A percentile compares a stretch with the other conserved stretches of the same genome.
Conservation (phyloP, 1,140 invertebrate genomes). For the Neodiprion pinetum region DNA sequence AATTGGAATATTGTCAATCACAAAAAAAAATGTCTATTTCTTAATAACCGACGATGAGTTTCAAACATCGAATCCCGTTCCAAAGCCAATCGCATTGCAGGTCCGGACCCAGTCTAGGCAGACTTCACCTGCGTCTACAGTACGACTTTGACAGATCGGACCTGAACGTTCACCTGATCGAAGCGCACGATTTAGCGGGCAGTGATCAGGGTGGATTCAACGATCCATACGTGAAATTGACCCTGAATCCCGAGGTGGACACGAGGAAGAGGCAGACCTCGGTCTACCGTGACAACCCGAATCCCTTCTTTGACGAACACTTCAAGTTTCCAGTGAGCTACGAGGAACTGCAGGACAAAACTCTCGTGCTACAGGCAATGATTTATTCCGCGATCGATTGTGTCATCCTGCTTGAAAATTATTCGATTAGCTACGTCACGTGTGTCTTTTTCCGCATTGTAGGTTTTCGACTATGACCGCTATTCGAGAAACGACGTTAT, state of each 20-base stretch:
- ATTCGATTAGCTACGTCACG: background rate
- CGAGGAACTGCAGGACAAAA: constrained; percentile 79
- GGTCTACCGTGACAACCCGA: constrained; percentile 78
- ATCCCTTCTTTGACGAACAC: constrained; percentile 83
- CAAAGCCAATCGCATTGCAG: constrained; percentile 52
- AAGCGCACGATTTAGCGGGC: constrained; percentile 82
- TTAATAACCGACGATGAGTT: too few relatives aligned
- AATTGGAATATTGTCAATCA: too few relatives aligned
- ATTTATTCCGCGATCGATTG: constrained; percentile 5
- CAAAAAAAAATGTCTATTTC: too few relatives aligned
- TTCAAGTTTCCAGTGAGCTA: constrained; percentile 87
- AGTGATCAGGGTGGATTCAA: constrained; percentile 85
- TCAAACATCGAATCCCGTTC: background rate
- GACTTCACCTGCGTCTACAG: constrained; percentile 83
- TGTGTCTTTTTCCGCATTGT: constrained; percentile 16
- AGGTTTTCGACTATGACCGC: constrained; percentile 75
- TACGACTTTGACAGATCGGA: constrained; percentile 91
- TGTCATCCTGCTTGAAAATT: background rate
- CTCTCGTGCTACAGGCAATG: constrained; percentile 71
- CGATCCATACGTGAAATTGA: constrained; percentile 84
- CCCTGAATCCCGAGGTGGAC: constrained; percentile 81
- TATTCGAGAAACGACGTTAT: constrained; percentile 82
- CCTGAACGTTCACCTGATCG: constrained; percentile 83
- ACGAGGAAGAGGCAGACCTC: constrained; percentile 81
- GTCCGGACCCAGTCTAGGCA: constrained; percentile 71